Percentiles rank a stretch among this genome's conserved stretches.
phyloP scores from a whole-genome alignment of 2,888 invertebrate genomes.

The Tinea pellionella region DNA sequence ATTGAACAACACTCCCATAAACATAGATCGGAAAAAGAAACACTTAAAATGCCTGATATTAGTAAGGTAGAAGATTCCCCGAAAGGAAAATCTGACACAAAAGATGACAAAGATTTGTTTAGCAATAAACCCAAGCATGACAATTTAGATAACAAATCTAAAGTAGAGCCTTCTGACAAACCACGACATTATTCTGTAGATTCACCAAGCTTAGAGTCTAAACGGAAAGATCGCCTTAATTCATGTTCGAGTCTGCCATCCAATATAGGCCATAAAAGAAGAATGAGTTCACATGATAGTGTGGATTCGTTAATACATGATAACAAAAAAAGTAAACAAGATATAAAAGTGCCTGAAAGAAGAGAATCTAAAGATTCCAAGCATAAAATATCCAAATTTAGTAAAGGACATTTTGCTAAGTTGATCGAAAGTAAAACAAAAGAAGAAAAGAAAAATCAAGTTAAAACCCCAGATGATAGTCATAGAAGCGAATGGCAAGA shows the following conservation, averaged over 20 bases:
- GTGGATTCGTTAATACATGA: conserved; percentile 69
- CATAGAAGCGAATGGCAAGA: conserved; percentile 43
- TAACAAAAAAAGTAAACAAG: conserved; percentile 72
- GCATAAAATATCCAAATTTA: conserved; percentile 66
- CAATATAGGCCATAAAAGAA: conserved; percentile 75
- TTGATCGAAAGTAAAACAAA: conserved; percentile 71
- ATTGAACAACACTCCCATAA: conserved; percentile 24
- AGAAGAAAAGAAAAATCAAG: conserved; percentile 69
- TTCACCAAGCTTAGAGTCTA: conserved; percentile 52
- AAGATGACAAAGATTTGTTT: conserved; percentile 50
- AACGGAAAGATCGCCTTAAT: conserved; percentile 72
- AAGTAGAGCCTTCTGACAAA: conserved; percentile 46
- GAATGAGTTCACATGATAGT: conserved; percentile 83
- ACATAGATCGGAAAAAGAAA: conserved; percentile 59
- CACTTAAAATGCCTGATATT: conserved; percentile 24
- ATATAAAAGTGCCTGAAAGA: conserved; percentile 66
- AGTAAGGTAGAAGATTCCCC: conserved; percentile 27
- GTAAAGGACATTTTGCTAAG: conserved; percentile 69
- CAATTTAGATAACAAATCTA: conserved; percentile 31
- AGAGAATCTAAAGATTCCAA: conserved; percentile 78
- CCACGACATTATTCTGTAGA: conserved; percentile 62
- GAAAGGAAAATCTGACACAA: conserved; percentile 50
- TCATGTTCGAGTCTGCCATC: conserved; percentile 72
- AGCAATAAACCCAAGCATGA: conserved; percentile 17
- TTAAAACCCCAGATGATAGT: conserved; percentile 55